Evolutionary conservation across 2,113 vertebrate genomes (phyloP).

Genomic region (Hydrochoerus hydrochaeris): DNA sequence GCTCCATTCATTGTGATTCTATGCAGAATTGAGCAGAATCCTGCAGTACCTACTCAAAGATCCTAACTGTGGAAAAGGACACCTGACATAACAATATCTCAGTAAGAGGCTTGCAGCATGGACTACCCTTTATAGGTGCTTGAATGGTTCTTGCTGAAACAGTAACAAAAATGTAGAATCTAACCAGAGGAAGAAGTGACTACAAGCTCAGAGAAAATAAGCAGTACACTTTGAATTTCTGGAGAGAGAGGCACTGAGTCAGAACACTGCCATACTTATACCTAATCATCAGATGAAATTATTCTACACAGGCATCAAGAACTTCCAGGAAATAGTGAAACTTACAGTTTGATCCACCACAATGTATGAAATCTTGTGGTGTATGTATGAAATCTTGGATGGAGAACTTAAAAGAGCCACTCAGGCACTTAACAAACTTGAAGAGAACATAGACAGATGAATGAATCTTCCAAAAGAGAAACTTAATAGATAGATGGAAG

Average conservation of each 20-base stretch:
- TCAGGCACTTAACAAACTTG: neutral
- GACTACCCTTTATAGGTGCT: neutral
- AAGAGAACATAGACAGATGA: neutral
- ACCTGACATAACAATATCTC: neutral
- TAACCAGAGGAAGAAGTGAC: neutral
- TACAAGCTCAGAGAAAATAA: neutral
- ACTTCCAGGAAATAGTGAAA: neutral
- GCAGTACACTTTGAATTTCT: neutral
- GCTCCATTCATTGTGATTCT: neutral
- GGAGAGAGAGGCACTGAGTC: neutral
- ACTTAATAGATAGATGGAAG: neutral
- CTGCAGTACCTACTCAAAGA: neutral
- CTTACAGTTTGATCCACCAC: neutral
- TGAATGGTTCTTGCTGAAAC: neutral
- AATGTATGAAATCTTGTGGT: neutral
- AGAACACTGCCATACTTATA: neutral
- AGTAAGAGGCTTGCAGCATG: neutral
- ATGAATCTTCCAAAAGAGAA: neutral
- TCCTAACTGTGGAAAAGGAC: neutral
- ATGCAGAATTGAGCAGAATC: neutral
- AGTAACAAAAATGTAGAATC: neutral
- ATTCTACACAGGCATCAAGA: neutral
- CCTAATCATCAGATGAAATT: neutral
- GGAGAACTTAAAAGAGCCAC: neutral
- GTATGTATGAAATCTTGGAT: neutral